A percentile compares a stretch with the other conserved stretches of the same genome.
These are phyloP conservation scores for Agriopis leucophaearia DNA, from an alignment of 2,888 invertebrate genomes.

Conservation along the genomic window DNA sequence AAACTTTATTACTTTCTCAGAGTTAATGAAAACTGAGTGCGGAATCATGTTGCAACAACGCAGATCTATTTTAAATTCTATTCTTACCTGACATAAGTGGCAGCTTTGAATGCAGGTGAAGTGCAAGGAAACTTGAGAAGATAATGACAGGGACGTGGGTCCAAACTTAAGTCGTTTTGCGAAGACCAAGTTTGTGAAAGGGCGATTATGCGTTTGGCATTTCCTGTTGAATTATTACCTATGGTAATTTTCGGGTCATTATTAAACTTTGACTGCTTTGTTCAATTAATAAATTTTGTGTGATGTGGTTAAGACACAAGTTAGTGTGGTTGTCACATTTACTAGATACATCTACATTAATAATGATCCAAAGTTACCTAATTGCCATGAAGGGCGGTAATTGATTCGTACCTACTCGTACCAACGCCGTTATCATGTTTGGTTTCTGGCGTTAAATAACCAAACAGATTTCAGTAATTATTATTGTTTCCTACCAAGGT, in stretches of 20 bases:
- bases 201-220: neutral
- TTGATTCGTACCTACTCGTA: neutral
- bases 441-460: neutral
- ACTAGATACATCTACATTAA: neutral
- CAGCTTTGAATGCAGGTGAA: constrained; percentile 5
- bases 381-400: neutral
- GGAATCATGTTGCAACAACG: neutral
- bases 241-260: neutral
- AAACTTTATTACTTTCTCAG: neutral
- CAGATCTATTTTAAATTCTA: constrained; percentile 5
- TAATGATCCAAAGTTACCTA: neutral
- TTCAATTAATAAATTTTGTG: too few relatives aligned
- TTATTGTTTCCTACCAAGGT: neutral
- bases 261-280: neutral
- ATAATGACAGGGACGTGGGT: neutral
- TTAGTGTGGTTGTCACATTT: neutral
- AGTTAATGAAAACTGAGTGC: neutral
- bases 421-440: neutral
- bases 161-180: neutral
- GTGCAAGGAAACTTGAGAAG: neutral
- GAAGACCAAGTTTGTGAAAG: neutral
- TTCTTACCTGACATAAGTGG: neutral
- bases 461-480: neutral
- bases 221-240: neutral
- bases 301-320: neutral